Base-by-base conservation (phyloP, 2,113 vertebrate species). In the Balaeniceps rex region DNA sequence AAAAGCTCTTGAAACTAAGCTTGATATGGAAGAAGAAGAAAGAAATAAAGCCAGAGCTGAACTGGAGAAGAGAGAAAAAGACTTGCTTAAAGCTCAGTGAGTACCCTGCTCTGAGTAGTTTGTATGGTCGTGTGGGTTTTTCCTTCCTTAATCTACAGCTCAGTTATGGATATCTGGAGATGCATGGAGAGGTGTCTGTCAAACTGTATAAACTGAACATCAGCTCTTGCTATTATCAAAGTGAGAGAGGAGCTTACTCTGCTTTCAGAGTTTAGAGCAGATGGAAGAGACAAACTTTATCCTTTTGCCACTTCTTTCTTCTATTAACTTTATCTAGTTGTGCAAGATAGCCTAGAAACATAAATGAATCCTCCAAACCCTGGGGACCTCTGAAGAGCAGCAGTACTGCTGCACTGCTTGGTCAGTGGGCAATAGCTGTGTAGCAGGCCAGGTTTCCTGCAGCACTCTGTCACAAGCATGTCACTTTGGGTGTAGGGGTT, bases 11-110 rank as follows among this genome's bases (percentile, higher is more conserved):
- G 99, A 99, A 98, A 99, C 99, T 79, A 99, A 99, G 90, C 98
- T 99, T 77, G 99, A 99, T 96, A 99, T 99, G 99, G 99, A 99
- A 94, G 99, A 99, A 94, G 99, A 99, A 97, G 99, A 99, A 97
- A 98, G 99, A 96, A 99, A 99, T 98, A 99, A 99, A 98, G 99
- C 99, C 28, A 98, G 99, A 93, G 99, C 99, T 54, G 99, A 99
- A 92, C 97, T 99, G 84, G 99, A 99, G 97, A 99, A 99, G 93
- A 98, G 99, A 85, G 99, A 99, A 93, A 99, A 99, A 90, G 99
- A 99, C 87, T 98, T 99, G 47, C 98, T 99, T 12, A 99, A 99
- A 98, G 99, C 99, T 79, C 99, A 99, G 99, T 99, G 78, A 99
- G 99, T 98, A 65, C n/a, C 38, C 24, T 82, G 51, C 23, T 74